Percentiles rank a stretch among this genome's conserved stretches.
phyloP scores from a whole-genome alignment of 2,113 vertebrate genomes.

The Oryzias celebensis region DNA sequence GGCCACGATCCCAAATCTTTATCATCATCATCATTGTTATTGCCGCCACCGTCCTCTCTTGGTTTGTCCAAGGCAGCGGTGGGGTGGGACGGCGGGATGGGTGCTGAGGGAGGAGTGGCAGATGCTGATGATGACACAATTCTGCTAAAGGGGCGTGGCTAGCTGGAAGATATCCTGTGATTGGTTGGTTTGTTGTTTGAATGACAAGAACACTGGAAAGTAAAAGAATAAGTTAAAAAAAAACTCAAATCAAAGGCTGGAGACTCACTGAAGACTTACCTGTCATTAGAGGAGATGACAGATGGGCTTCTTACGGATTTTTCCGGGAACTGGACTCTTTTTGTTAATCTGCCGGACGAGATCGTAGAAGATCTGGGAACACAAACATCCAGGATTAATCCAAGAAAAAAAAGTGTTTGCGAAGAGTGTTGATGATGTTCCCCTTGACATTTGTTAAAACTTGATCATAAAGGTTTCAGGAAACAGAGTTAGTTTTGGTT shows the following conservation, averaged over 20 bases:
- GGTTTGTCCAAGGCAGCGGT: slow-evolving; percentile 63
- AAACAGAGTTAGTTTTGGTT: background rate
- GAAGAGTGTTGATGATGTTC: no score
- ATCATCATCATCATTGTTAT: slow-evolving; percentile 31
- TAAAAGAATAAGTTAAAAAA: background rate
- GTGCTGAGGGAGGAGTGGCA: slow-evolving; percentile 43
- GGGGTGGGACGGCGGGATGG: slow-evolving; percentile 26
- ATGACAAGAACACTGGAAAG: slow-evolving; percentile 47
- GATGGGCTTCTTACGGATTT: slow-evolving; percentile 62
- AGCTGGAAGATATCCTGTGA: slow-evolving; percentile 70
- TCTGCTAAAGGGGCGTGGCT: slow-evolving; percentile 59
- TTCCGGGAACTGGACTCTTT: slow-evolving; percentile 66
- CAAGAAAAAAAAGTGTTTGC: background rate
- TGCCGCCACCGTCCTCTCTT: slow-evolving; percentile 38
- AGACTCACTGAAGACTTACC: slow-evolving; percentile 8
- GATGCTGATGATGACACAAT: slow-evolving; percentile 47
- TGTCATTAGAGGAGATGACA: slow-evolving; percentile 72
- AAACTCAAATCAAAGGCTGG: background rate
- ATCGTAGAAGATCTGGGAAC: slow-evolving; percentile 69
- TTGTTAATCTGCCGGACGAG: slow-evolving; percentile 73
- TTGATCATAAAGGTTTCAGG: background rate
- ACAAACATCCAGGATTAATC: slow-evolving; percentile 4
- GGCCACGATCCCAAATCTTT: slow-evolving; percentile 34
- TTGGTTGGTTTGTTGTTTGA: slow-evolving; percentile 56
- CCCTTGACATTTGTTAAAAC: no score